Evolutionary conservation across 2,113 vertebrate species (phyloP).

Genomic region (Colistium nudipinnis): DNA sequence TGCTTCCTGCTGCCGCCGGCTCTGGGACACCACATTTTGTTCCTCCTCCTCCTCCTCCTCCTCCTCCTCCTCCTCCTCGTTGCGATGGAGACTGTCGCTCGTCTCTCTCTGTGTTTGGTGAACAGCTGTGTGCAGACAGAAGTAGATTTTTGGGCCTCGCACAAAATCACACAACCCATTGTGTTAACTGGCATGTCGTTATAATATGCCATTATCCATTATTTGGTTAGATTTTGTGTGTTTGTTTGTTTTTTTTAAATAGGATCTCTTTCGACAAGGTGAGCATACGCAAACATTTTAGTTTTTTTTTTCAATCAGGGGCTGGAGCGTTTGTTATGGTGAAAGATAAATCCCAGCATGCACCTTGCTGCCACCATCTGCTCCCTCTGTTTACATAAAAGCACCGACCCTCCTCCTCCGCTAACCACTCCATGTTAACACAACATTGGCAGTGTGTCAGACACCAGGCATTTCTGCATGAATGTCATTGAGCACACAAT

Average conservation of each 20-base stretch:
- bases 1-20: constrained; percentile 47
- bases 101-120: constrained; percentile 19
- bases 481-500: constrained; percentile 17
- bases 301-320: constrained; percentile 20
- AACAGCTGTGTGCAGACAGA: constrained; percentile 38
- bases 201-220: constrained; percentile 12
- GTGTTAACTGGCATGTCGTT: constrained; percentile 18
- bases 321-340: constrained; percentile 46
- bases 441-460: constrained; percentile 6
- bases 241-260: too few relatives aligned
- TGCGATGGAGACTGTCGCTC: constrained; percentile 48
- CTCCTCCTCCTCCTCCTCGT: background rate
- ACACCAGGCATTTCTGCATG: constrained; percentile 2
- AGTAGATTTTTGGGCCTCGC: constrained; percentile 9
- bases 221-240: constrained; percentile 35
- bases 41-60: background rate
- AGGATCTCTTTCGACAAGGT: constrained; percentile 17
- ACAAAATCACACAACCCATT: constrained; percentile 1
- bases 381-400: constrained; percentile 64
- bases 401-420: constrained; percentile 33
- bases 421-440: constrained; percentile 33
- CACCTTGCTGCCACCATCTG: constrained; percentile 70
- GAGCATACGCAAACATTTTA: constrained; percentile 25
- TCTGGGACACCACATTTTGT: constrained; percentile 46
- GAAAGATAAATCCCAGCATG: constrained; percentile 54